Conservation (phyloP, 2,113 vertebrate species). For the Macroglossus sobrinus region DNA sequence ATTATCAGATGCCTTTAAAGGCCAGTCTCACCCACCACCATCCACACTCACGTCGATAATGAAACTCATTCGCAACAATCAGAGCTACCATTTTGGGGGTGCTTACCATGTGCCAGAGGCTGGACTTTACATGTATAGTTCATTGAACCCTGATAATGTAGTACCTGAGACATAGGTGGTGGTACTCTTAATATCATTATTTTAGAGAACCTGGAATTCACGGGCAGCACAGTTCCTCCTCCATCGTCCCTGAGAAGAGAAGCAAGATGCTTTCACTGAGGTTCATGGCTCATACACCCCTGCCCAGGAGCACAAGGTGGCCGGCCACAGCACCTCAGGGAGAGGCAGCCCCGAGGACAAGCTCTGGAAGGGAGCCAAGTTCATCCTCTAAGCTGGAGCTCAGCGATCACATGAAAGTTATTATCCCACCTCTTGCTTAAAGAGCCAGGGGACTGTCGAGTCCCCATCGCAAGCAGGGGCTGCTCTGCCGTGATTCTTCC, state of each 20-base stretch:
- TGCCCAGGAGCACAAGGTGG: background rate
- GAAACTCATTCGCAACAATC: background rate
- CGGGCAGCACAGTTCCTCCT: background rate
- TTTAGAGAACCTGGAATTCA: background rate
- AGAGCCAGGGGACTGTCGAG: background rate
- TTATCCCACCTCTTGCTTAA: background rate
- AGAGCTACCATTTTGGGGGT: background rate
- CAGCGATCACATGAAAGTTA: background rate
- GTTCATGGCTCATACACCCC: background rate
- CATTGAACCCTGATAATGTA: rapidly evolving
- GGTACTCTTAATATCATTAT: background rate
- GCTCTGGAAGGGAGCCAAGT: background rate
- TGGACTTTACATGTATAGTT: background rate
- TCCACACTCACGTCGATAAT: rapidly evolving
- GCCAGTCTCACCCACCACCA: background rate
- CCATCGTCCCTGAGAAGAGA: background rate
- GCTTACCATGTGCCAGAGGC: background rate
- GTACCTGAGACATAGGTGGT: no score
- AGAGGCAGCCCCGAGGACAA: background rate
- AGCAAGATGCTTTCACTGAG: background rate
- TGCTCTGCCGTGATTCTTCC: background rate
- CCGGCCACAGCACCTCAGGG: background rate
- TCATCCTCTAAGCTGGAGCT: background rate
- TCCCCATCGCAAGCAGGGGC: background rate
- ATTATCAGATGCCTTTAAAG: background rate